phyloP scores from a whole-genome alignment of 2,113 vertebrate genomes.

The Saccopteryx leptura region DNA sequence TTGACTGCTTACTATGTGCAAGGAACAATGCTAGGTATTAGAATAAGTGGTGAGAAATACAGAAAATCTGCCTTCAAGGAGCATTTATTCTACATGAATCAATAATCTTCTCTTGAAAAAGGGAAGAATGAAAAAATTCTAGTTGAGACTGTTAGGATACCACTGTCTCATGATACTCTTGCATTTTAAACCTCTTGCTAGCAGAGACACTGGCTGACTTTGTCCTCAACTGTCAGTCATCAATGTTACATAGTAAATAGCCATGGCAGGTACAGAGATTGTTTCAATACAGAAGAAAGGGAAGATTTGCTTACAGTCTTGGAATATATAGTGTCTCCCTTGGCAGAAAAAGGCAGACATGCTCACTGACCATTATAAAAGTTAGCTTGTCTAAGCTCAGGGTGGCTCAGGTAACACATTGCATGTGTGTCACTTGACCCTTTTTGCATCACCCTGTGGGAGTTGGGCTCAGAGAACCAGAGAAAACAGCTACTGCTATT shows the following conservation, averaged over 20 bases:
- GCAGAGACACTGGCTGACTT: background rate
- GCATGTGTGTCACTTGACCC: background rate
- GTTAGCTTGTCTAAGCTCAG: background rate
- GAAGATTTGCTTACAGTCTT: background rate
- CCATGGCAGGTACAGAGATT: background rate
- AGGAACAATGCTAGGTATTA: background rate
- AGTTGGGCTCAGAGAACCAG: background rate
- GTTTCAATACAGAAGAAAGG: background rate
- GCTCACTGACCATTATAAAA: background rate
- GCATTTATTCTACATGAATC: background rate
- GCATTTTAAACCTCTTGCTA: background rate
- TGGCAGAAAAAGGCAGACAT: background rate
- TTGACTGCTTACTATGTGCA: background rate
- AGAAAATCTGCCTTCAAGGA: background rate
- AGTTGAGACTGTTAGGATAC: background rate
- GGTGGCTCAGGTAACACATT: background rate
- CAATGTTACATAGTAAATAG: background rate
- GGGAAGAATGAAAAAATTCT: conserved; percentile 23
- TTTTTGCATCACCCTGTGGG: background rate
- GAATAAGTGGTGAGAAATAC: background rate
- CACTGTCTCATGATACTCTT: background rate
- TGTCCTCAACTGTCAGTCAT: background rate
- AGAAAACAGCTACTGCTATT: background rate
- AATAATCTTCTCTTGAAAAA: background rate
- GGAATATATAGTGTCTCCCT: background rate